These are phyloP conservation scores for Tachuris rubrigastra DNA, from an alignment of 2,113 vertebrate species.

Conservation along the genomic window DNA sequence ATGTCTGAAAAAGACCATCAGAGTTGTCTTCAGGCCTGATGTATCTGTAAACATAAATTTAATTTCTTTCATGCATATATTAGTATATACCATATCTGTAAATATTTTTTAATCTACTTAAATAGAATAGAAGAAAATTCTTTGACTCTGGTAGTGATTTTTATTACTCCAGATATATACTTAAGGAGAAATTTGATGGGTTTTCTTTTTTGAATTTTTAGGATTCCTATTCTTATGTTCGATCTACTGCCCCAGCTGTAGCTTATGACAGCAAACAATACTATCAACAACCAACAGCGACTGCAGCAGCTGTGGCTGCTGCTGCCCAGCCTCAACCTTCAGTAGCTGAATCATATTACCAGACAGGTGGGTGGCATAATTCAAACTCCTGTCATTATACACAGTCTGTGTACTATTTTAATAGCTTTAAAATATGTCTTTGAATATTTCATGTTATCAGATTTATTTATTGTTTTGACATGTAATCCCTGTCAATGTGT, in stretches of 20 bases:
- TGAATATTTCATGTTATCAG: background rate
- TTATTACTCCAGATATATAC: background rate
- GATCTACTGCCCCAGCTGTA: conserved; percentile 89
- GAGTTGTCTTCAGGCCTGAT: background rate
- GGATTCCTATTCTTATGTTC: conserved; percentile 93
- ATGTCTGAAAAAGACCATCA: background rate
- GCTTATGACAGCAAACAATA: conserved; percentile 95
- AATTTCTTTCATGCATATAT: background rate
- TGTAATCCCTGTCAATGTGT: background rate
- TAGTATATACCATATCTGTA: background rate
- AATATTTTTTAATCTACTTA: background rate
- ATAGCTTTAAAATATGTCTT: background rate
- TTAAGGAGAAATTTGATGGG: background rate
- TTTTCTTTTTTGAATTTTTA: conserved; percentile 54
- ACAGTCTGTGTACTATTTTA: background rate
- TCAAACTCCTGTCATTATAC: background rate
- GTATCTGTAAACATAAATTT: background rate
- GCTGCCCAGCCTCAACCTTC: conserved; percentile 88
- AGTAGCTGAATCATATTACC: conserved; percentile 93
- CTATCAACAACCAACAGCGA: conserved; percentile 90
- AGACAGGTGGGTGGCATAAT: conserved; percentile 80
- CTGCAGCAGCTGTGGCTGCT: conserved; percentile 82
- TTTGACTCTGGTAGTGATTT: background rate
- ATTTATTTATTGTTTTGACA: background rate
- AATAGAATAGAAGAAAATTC: background rate